Conservation (phyloP, 2,113 vertebrate species). For the Gasterosteus aculeatus region DNA sequence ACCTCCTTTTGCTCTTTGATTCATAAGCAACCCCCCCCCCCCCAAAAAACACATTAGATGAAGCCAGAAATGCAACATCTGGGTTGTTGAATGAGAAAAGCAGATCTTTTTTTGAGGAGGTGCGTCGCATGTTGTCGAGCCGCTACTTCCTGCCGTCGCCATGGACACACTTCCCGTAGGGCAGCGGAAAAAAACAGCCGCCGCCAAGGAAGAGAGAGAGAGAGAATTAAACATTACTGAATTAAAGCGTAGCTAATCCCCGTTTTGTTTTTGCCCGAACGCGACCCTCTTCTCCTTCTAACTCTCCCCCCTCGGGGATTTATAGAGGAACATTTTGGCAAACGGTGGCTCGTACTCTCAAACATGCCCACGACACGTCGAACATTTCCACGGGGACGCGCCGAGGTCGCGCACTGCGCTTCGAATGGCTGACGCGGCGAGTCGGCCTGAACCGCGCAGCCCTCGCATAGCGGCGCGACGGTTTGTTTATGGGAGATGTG, state of each 20-base stretch:
- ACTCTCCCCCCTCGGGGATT: slow-evolving; percentile 10
- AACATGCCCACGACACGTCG: neutral
- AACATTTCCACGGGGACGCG: neutral
- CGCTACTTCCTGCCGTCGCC: slow-evolving; percentile 70
- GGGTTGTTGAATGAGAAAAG: neutral
- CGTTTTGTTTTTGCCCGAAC: slow-evolving; percentile 55
- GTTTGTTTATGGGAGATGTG: no score
- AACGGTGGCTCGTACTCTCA: slow-evolving; percentile 1
- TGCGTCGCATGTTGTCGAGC: slow-evolving; percentile 1
- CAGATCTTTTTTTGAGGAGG: slow-evolving; percentile 16
- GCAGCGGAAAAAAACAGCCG: slow-evolving; percentile 56
- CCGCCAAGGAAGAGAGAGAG: slow-evolving; percentile 4
- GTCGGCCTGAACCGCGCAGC: neutral
- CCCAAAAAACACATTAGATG: neutral
- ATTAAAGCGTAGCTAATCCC: slow-evolving; percentile 60
- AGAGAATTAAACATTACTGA: slow-evolving; percentile 45
- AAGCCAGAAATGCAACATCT: neutral
- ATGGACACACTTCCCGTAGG: slow-evolving; percentile 75
- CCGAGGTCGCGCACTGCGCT: neutral
- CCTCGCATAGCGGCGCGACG: neutral
- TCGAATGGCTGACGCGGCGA: no score
- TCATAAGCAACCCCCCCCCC: neutral
- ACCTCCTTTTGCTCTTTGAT: neutral
- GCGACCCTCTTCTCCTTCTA: slow-evolving; percentile 9
- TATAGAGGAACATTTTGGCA: slow-evolving; percentile 5